phyloP scores from a whole-genome alignment of 2,888 invertebrate genomes.

The Cosmia pyralina region DNA sequence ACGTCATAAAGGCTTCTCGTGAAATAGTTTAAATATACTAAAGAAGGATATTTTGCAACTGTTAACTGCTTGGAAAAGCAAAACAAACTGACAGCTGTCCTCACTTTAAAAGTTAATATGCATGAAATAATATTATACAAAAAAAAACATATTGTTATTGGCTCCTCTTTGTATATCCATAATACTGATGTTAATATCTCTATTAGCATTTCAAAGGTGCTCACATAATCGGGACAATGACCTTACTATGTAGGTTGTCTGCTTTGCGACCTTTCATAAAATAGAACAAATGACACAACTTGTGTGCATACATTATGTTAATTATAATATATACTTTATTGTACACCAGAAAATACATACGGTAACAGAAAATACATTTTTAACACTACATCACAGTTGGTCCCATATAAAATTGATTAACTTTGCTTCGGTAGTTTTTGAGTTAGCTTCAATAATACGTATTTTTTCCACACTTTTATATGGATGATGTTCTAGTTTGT shows the following conservation, averaged over 20 bases:
- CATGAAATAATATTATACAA: neutral
- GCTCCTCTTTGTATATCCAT: neutral
- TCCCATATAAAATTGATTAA: no score
- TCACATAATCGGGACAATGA: conserved; percentile 14
- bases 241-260: conserved; percentile 26
- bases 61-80: neutral
- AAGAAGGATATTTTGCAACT: neutral
- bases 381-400: no score
- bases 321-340: no score
- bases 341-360: no score
- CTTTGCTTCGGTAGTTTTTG: no score
- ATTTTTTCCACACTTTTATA: no score
- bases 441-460: no score
- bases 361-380: no score
- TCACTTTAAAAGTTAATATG: conserved; percentile 4
- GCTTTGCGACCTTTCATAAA: conserved; percentile 25
- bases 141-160: conserved; percentile 1
- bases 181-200: neutral
- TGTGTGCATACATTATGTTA: conserved; percentile 32
- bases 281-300: conserved; percentile 30
- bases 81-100: neutral
- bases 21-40: no score
- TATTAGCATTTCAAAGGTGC: conserved; percentile 38
- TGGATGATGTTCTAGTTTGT: no score
- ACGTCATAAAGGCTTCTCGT: no score